Conservation (phyloP, 2,113 vertebrate species). For the Catagonus wagneri region DNA sequence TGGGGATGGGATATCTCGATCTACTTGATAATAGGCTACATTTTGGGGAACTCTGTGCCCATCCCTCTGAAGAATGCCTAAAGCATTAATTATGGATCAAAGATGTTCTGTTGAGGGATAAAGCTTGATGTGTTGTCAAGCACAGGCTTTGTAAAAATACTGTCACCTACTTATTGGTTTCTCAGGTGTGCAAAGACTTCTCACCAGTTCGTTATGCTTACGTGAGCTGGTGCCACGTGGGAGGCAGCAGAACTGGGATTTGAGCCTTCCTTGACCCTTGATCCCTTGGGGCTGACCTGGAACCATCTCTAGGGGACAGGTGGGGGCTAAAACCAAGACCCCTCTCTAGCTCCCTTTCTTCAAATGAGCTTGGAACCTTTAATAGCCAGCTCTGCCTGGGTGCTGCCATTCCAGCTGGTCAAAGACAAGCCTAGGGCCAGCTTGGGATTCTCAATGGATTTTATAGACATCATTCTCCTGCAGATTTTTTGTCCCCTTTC, state of each 20-base stretch:
- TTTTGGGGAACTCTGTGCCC: neutral
- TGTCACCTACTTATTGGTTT: slow-evolving; percentile 47
- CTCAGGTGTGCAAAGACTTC: slow-evolving; percentile 73
- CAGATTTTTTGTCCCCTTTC: neutral
- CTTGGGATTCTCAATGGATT: neutral
- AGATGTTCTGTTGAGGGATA: neutral
- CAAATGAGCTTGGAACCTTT: neutral
- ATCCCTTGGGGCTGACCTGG: neutral
- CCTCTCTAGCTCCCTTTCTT: neutral
- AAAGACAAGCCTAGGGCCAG: neutral
- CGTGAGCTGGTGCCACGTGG: neutral
- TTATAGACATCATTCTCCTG: neutral
- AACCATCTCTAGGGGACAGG: neutral
- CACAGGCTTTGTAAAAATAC: neutral
- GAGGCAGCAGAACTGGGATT: neutral
- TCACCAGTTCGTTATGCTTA: neutral
- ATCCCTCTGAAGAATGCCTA: neutral
- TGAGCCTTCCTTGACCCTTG: neutral
- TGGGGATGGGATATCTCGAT: neutral
- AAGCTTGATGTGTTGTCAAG: neutral
- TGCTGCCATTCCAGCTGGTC: neutral
- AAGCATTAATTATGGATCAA: neutral
- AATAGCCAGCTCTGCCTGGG: neutral
- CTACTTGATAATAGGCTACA: neutral
- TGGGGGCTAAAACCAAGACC: neutral